phyloP scores from a whole-genome alignment of 2,888 invertebrate species.

The Nudaria mundana region DNA sequence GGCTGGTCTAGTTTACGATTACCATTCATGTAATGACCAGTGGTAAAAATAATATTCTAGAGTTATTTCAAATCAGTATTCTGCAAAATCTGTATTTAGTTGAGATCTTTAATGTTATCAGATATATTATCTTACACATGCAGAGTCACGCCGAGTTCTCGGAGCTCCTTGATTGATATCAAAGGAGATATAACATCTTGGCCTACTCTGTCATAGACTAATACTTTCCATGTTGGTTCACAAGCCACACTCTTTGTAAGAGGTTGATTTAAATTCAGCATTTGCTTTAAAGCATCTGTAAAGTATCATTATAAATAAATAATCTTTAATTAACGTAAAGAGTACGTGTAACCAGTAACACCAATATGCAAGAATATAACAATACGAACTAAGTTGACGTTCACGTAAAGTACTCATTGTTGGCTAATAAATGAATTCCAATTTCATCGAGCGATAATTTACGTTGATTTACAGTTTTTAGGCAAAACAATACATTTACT shows the following conservation, averaged over 20 bases:
- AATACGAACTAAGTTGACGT: constrained; percentile 47
- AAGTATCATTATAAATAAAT: constrained; percentile 33
- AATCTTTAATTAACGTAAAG: not conserved
- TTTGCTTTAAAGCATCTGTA: constrained; percentile 95
- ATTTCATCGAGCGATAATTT: constrained; percentile 22
- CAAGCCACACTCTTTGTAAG: constrained; percentile 87
- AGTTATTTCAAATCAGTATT: too few relatives aligned
- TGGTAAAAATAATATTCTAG: too few relatives aligned
- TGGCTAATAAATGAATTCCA: constrained; percentile 7
- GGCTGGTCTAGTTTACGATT: too few relatives aligned
- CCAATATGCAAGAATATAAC: constrained; percentile 9
- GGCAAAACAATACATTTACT: constrained; percentile 12
- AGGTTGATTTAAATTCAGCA: constrained; percentile 95
- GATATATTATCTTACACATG: constrained; percentile 99
- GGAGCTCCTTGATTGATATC: constrained; percentile 95
- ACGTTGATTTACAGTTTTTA: constrained; percentile 10
- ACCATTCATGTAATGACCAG: too few relatives aligned
- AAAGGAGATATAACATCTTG: constrained; percentile 99
- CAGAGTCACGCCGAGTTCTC: constrained; percentile 97
- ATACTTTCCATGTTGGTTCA: constrained; percentile 97
- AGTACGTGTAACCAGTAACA: constrained; percentile 27
- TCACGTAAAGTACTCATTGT: constrained; percentile 43
- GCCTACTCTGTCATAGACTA: constrained; percentile 97
- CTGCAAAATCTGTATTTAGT: too few relatives aligned
- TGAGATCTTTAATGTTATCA: too few relatives aligned